Conservation (phyloP, 2,797 vertebrate genomes). For the Acestrorhynchus altus region DNA sequence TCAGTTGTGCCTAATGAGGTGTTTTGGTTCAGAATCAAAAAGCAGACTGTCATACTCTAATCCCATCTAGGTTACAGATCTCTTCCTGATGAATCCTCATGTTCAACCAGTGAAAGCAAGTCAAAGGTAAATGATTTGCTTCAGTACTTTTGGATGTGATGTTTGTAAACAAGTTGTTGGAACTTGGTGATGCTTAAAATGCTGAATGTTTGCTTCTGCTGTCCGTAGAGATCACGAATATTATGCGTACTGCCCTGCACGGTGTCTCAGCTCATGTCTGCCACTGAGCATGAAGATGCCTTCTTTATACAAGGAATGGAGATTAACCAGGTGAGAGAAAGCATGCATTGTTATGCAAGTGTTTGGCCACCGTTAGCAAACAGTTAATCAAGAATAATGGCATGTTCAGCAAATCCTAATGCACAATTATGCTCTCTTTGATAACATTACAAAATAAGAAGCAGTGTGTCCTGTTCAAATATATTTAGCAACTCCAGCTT, state of each 20-base stretch:
- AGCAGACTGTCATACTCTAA: too few species aligned
- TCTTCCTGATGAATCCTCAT: neutral
- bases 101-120: neutral
- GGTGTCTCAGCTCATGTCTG: slow-evolving; percentile 71
- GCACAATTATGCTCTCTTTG: too few species aligned
- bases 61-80: slow-evolving; percentile 2
- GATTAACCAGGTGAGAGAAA: slow-evolving; percentile 64
- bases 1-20: too few species aligned
- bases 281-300: slow-evolving; percentile 17
- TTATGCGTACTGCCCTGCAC: slow-evolving; percentile 60
- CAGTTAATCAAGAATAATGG: too few species aligned
- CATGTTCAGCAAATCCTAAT: too few species aligned
- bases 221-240: neutral
- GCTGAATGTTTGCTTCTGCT: neutral
- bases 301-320: slow-evolving; percentile 57
- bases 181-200: neutral
- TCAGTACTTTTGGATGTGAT: neutral
- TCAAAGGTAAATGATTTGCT: neutral
- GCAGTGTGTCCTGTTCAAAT: too few species aligned
- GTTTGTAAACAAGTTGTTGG: neutral
- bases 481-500: too few species aligned
- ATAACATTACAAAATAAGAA: too few species aligned
- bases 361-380: too few species aligned
- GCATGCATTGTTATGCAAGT: too few species aligned
- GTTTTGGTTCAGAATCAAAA: neutral